Evolutionary conservation across 2,797 vertebrate species (phyloP).

Genomic region (Diplodus sargus): DNA sequence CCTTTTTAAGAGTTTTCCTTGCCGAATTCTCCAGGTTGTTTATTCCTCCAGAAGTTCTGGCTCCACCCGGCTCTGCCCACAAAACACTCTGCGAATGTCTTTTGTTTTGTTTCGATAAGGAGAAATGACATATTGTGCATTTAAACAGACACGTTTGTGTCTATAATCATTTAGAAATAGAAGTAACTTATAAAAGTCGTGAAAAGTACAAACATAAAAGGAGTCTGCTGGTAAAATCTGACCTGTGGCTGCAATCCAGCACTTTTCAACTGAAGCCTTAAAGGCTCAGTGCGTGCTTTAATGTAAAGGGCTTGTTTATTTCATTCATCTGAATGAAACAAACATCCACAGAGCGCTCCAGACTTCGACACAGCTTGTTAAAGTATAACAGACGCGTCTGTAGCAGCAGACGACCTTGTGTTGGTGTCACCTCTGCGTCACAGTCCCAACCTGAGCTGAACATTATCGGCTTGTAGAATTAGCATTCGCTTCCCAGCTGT

Average conservation of each 20-base stretch:
- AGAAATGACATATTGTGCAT: too few relatives aligned
- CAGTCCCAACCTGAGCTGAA: not conserved
- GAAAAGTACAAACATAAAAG: constrained; percentile 13
- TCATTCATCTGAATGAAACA: constrained; percentile 9
- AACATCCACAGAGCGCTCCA: not conserved
- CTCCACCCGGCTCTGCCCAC: too few relatives aligned
- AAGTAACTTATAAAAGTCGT: not conserved
- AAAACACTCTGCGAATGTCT: too few relatives aligned
- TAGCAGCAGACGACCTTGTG: not conserved
- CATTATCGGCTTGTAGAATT: constrained; percentile 15
- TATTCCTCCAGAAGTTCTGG: too few relatives aligned
- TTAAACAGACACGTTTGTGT: not conserved
- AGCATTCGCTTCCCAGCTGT: constrained; percentile 49
- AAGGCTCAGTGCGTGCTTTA: not conserved
- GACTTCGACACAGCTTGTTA: not conserved
- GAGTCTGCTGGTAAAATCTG: not conserved
- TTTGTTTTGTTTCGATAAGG: too few relatives aligned
- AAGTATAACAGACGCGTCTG: not conserved
- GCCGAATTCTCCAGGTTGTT: too few relatives aligned
- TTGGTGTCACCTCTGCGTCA: constrained; percentile 30
- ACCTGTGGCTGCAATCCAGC: not conserved
- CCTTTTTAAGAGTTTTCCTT: too few relatives aligned
- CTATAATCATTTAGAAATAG: too few relatives aligned
- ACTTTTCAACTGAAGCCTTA: not conserved
- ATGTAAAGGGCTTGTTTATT: not conserved